Evolutionary conservation across 2,888 invertebrate genomes (phyloP).

Genomic region (Scaptomyza flava): DNA sequence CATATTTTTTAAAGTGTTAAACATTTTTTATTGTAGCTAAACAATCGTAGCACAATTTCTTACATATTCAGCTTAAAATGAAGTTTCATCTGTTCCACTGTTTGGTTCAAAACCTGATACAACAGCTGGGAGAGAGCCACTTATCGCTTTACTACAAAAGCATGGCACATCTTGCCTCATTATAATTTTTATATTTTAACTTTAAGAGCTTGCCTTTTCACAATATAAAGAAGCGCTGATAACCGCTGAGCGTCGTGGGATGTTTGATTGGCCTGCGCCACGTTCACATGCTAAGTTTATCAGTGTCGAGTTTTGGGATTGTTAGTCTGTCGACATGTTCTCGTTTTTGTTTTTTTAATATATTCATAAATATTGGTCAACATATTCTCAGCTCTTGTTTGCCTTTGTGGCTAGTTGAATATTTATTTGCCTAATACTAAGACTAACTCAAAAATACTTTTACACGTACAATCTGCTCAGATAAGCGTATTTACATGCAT

Average conservation of each 20-base stretch:
- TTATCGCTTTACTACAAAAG: conserved; percentile 18
- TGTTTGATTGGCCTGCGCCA: conserved; percentile 24
- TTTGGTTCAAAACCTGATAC: neutral
- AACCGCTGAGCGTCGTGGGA: conserved; percentile 28
- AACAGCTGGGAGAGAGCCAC: conserved; percentile 6
- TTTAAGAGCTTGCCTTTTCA: conserved; percentile 21
- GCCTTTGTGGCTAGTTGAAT: neutral
- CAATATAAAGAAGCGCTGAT: conserved; percentile 38
- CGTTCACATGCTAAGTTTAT: conserved; percentile 21
- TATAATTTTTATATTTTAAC: neutral
- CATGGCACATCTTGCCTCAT: conserved; percentile 26
- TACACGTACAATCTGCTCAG: conserved; percentile 53
- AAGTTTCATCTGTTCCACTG: neutral
- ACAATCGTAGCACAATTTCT: neutral
- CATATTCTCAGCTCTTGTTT: neutral
- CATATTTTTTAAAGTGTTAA: too few relatives aligned
- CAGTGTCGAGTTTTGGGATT: conserved; percentile 1
- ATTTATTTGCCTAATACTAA: conserved; percentile 26
- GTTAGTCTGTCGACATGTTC: too few relatives aligned
- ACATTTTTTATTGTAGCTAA: too few relatives aligned
- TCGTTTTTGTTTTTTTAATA: too few relatives aligned
- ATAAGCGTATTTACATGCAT: conserved; percentile 23
- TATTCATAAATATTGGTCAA: neutral
- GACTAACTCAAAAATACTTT: conserved; percentile 57
- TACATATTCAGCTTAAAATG: neutral